Base-by-base conservation (phyloP, 2,113 vertebrate genomes). In the Galemys pyrenaicus region DNA sequence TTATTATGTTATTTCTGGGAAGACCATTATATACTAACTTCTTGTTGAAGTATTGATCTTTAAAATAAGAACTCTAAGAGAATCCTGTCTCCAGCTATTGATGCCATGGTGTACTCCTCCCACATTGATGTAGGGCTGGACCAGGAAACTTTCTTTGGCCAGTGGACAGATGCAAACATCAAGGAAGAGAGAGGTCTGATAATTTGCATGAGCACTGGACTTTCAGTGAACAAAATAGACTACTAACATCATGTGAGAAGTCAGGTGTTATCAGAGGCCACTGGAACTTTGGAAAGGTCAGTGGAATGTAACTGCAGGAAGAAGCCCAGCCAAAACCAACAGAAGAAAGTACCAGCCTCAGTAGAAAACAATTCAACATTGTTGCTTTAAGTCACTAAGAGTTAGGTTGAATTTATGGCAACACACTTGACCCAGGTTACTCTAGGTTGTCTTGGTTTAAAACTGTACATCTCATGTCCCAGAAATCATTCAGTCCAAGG, bases 201-300 rank as follows among this genome's bases (percentile, higher is more conserved):
- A 41, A 12, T 11, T 19, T 92, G 32, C 12, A 58, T 16, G 3
- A n/a, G n/a, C 39, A 24, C 0, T 71, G 39, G 24, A 39, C 22
- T 35, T 35, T 8, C 17, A 2, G 3, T 74, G 12, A 35, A 19
- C 7, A 68, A 16, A 15, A 0, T 9, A 82, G 30, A 77, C 10
- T 3, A 15, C 22, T 26, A 7, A 51, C 44, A 10, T 5, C 32
- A 13, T 9, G 0, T 70, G n/a, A 87, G 58, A 56, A 11, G 19
- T 20, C 37, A 12, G 4, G 0, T 5, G 51, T 3, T 13, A 35
- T 64, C 17, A 75, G 75, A 81, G 30, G 74, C 17, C 6, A 17
- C 0, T 0, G 9, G 10, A 54, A 54, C 15, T 22, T 28, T 35
- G n/a, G 19, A 39, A 26, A 19, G 28, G 12, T 17, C 30, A 41